Evolutionary conservation across 1,140 invertebrate species (phyloP).

Genomic region (Lanistes nyassanus): DNA sequence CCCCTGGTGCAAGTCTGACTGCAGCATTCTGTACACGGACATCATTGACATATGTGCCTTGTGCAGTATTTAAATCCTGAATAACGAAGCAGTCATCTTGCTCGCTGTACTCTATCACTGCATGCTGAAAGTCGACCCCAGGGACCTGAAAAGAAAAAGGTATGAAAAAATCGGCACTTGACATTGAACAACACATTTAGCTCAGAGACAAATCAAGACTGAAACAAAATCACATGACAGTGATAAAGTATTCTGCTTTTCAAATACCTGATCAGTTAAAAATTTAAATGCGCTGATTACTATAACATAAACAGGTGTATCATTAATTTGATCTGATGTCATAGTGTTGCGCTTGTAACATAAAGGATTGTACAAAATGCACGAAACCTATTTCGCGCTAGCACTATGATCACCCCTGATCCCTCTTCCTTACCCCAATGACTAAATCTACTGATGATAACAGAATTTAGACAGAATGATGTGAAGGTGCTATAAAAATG

Average conservation of each 20-base stretch:
- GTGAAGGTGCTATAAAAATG: too few relatives aligned
- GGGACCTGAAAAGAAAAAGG: slow-evolving; percentile 45
- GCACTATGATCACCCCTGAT: too few relatives aligned
- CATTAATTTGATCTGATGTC: too few relatives aligned
- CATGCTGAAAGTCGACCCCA: slow-evolving; percentile 64
- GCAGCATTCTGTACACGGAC: slow-evolving; percentile 66
- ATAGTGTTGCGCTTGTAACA: too few relatives aligned
- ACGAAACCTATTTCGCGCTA: too few relatives aligned
- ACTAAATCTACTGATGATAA: background rate
- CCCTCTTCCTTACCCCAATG: too few relatives aligned
- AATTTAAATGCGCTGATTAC: too few relatives aligned
- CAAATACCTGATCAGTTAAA: background rate
- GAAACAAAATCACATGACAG: background rate
- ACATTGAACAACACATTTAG: background rate
- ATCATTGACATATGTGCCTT: slow-evolving; percentile 67
- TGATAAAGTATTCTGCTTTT: background rate
- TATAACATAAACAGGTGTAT: too few relatives aligned
- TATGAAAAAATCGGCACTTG: background rate
- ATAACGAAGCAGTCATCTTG: slow-evolving; percentile 64
- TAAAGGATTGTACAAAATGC: too few relatives aligned
- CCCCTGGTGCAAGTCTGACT: slow-evolving; percentile 63
- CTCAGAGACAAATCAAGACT: background rate
- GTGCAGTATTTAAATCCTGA: slow-evolving; percentile 65
- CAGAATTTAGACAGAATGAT: too few relatives aligned
- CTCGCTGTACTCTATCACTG: slow-evolving; percentile 64